Base-by-base conservation (phyloP, 37 sponge, comb jelly and placozoan genomes). In the Halichondria panicea region DNA sequence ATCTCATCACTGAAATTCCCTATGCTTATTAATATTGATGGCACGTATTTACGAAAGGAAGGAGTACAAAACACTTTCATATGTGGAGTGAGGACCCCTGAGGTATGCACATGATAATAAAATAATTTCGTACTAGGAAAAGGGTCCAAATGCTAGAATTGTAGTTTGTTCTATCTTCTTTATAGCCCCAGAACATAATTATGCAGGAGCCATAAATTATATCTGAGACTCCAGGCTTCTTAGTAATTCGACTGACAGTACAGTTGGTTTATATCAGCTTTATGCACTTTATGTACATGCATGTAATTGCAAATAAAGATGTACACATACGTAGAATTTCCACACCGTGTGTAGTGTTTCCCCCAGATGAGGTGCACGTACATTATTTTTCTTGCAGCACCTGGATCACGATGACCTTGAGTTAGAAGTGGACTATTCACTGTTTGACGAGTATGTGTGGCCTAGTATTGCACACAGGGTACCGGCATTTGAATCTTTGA, bases 361-460 rank as follows among this genome's bases (percentile, higher is more conserved):
- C n/a, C n/a, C n/a, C n/a, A n/a, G n/a, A n/a, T n/a, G n/a, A n/a
- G n/a, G n/a, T n/a, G n/a, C n/a, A n/a, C n/a, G n/a, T n/a, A n/a
- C n/a, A n/a, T n/a, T n/a, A n/a, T n/a, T n/a, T n/a, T n/a, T n/a
- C n/a, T n/a, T n/a, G n/a, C 35, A 63, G 80, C 30, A 80, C 19
- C 3, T 82, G 86, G 89, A 84, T 38, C 25, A 73, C 32, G 92
- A 91, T 52, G 57, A 33, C 3, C 76, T 84, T 55, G 60, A 78
- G 7, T 57, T 93, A 18, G 89, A 92, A 32, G 93, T 92, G 7
- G 95, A 97, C 65, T 87, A 92, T 58, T 77, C 66, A 0, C 24
- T 69, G 7, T 97, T 97, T 87, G 88, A 92, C 3, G 78, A 94
- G 22, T 34, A 65, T 11, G 43, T 97, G 7, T 97, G 99, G 99